Base-by-base conservation (phyloP, 2,113 vertebrate genomes). In the Telmatochromis sp. region DNA sequence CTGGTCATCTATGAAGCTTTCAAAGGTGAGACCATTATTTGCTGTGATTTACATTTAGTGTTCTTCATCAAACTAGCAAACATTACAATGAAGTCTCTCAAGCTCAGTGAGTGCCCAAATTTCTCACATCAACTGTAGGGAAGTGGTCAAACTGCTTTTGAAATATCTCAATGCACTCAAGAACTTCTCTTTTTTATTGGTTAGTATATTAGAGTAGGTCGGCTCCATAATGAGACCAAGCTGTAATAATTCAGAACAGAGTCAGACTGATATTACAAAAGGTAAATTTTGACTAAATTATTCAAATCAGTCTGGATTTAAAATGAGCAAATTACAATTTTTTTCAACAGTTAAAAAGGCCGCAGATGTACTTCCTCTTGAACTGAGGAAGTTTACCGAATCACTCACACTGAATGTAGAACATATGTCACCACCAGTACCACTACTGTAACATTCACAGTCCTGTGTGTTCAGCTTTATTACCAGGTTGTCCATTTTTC, bases 401-500 rank as follows among this genome's bases (percentile, higher is more conserved):
- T 45, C 37, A 45, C 15, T 68, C 37, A 49, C 51, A 21, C 19
- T 45, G 26, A 86, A 33, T 42, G 51, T 23, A 12, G n/a, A 35
- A 80, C 17, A 79, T 45, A 13, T 51, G 21, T 49, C 12, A 26
- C 4, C 15, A 53, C 42, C 37, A n/a, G 5, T 15, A n/a, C 45
- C 26, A 13, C 8, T 3, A 21, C 31, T 37, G 49, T 15, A 68
- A 87, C 58, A 65, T 70, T 90, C 42, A 84, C 21, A 84, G 9
- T 84, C 9, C 21, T 85, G 35, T 31, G 28, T 35, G 26, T 82
- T 55, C 37, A 2, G 53, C 21, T 80, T 26, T 28, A 58, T 92
- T 98, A 99, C 98, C 98, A 87, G 97, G 97, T 0, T 97, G 96
- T 54, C 98, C 97, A 6, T 97, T 98, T 92, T 99, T 99, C 92